Evolutionary conservation across 2,113 vertebrate species (phyloP).

Genomic region (Podiceps cristatus): DNA sequence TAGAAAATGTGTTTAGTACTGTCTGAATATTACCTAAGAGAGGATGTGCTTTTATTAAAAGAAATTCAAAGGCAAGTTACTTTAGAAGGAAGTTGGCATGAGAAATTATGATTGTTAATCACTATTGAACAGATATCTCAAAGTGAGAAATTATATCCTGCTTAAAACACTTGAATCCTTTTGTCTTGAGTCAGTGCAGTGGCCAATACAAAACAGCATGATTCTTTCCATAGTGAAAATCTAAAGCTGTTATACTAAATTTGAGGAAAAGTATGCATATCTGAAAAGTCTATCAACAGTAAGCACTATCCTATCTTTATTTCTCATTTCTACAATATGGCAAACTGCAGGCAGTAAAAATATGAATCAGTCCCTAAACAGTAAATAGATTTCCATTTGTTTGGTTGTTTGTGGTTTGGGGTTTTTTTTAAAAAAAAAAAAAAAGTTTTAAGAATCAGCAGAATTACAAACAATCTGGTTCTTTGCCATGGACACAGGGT

Average conservation of each 20-base stretch:
- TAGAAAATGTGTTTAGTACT: neutral
- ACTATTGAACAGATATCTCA: neutral
- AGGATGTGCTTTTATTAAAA: neutral
- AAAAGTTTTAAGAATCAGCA: neutral
- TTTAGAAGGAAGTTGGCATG: neutral
- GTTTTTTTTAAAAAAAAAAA: neutral
- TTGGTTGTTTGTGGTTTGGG: too few species aligned
- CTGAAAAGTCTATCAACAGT: neutral
- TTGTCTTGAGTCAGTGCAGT: neutral
- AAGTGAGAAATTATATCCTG: neutral
- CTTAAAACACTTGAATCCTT: neutral
- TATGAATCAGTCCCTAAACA: neutral
- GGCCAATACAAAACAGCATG: fast-evolving
- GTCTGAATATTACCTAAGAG: neutral
- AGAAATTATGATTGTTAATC: neutral
- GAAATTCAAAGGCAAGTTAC: neutral
- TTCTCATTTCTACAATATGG: neutral
- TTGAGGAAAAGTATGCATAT: neutral
- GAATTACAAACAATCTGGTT: neutral
- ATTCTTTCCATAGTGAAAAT: neutral
- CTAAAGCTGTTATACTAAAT: neutral
- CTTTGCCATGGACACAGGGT: neutral
- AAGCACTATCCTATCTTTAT: neutral
- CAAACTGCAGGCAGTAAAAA: neutral
- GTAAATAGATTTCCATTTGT: neutral